Evolutionary conservation across 2,888 invertebrate genomes (phyloP), one percentile per base, ranked within the genome.

Genomic region (Clivina fossor): DNA sequence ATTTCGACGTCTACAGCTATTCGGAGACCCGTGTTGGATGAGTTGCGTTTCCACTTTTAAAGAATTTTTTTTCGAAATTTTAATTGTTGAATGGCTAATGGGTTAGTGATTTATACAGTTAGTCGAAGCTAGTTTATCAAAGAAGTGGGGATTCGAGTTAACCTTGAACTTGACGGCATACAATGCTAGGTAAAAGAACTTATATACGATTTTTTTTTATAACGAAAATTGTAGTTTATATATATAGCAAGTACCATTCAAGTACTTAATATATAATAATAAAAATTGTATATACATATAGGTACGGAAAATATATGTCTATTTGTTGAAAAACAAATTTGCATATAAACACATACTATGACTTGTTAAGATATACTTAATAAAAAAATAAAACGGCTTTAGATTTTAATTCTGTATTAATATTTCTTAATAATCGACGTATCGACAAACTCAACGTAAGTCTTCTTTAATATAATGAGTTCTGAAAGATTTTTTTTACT

Each of bases 1-100:
- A 58, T 33, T 24, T 58, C 49, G 9, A 60, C 15, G 18, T 65
- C 66, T 0, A 71, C 68, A 4, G 75, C 74, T 11, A 77, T 55
- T 32, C 68, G 22, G 28, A 44, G 18, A 4, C 11, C 28, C 53
- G 53, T 44, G 19, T 33, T 50, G 16, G 11, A 3, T 3, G 5
- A 16, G 20, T 40, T 13, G 4, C 4, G n/a, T 8, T 3, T 37
- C 18, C 4, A 40, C 11, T 19, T 19, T n/a, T 7, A 5, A 19
- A 19, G 16, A 40, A 19, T 9, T 20, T 9, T 5, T 19, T n/a
- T n/a, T n/a, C n/a, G 19, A n/a, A 8, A 16, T n/a, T 16, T 18
- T 20, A 9, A 9, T 38, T 37, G 16, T 4, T 13, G 37, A 11
- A 37, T 2, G 15, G 3, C 16, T 37, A 13, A 37, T 8, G 9